Base-by-base conservation (phyloP, 1,140 invertebrate genomes). In the Apis laboriosa region DNA sequence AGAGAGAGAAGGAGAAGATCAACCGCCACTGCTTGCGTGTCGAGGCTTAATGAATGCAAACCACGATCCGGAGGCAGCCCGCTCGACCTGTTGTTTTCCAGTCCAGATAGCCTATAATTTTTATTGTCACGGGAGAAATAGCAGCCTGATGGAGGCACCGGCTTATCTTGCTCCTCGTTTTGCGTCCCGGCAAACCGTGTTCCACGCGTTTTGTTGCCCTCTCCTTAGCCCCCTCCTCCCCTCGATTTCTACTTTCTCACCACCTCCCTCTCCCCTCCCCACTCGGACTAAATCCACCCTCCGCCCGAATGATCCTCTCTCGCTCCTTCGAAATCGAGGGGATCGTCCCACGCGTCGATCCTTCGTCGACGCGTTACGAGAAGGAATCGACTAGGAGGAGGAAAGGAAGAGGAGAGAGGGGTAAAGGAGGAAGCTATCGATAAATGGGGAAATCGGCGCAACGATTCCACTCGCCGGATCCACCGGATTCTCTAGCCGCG, bases 31-130 rank as follows among this genome's bases (percentile, higher is more conserved):
- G 92, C 92, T 95, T 95, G 94, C 95, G 94, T 95, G 95, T 95
- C 93, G 91, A 92, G 92, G 89, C 92, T 94, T 95, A 95, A 95
- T 95, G 95, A 95, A 95, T 95, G 95, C 95, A 95, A 95, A 94
- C 94, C 94, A 95, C 94, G 94, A 95, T 95, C 94, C 93, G 90
- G 92, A 92, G 92, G 92, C 92, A 93, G 93, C 90, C 91, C 90
- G 89, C 90, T 93, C 94, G 94, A 95, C 95, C 94, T 94, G 95
- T 95, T 95, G 95, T 95, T 95, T 95, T 95, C 95, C 94, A 95
- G 94, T 95, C 93, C 94, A 95, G 94, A 94, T 94, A 95, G 94
- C 94, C 95, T 95, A 95, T 95, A 95, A 95, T 95, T 95, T 95
- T 95, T 95, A 95, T 95, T 95, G 95, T 95, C 95, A 95, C 95